Percentiles rank a stretch among this genome's conserved stretches.
phyloP scores from a whole-genome alignment of 2,113 vertebrate species.

The Opisthocomus hoazin region DNA sequence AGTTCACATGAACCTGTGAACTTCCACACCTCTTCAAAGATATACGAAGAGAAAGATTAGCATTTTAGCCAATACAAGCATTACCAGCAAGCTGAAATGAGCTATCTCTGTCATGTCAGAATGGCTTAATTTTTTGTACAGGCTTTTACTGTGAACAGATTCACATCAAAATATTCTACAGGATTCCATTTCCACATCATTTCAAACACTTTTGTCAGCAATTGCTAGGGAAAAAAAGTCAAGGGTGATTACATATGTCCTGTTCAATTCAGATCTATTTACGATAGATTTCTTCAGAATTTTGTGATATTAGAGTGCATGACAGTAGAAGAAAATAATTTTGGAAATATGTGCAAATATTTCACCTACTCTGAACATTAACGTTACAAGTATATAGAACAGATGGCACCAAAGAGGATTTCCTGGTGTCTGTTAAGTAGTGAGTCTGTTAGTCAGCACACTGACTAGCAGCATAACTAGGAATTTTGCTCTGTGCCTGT shows the following conservation, averaged over 20 bases:
- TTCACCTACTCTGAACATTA: background rate
- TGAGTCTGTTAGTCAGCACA: constrained; percentile 14
- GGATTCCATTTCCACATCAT: background rate
- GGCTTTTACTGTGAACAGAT: background rate
- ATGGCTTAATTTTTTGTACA: background rate
- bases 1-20: background rate
- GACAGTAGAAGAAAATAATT: background rate
- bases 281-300: background rate
- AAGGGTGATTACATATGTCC: background rate
- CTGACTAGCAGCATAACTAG: background rate
- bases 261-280: background rate
- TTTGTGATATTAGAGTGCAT: background rate
- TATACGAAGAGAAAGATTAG: background rate
- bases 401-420: background rate
- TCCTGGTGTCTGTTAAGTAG: background rate
- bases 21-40: background rate
- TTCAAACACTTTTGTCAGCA: background rate
- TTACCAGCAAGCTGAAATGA: background rate
- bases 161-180: background rate
- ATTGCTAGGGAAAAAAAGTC: background rate
- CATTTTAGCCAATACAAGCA: background rate
- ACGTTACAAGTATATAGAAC: background rate
- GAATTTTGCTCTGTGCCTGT: background rate
- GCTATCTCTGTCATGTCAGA: background rate
- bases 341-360: background rate